Base-by-base conservation (phyloP, 2,797 vertebrate species). In the Lutjanus argentimaculatus region DNA sequence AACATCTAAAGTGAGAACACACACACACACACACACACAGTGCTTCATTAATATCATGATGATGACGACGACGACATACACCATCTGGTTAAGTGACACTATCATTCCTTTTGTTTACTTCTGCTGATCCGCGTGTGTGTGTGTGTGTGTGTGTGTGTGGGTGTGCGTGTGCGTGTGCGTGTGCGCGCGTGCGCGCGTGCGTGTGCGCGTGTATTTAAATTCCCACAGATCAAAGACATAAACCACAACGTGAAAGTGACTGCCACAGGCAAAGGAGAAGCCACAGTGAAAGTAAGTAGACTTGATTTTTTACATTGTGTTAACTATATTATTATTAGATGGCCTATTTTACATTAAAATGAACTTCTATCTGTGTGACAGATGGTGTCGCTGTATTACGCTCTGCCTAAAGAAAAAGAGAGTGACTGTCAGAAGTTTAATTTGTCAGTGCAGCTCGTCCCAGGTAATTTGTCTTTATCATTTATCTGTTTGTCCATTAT, bases 351-450 rank as follows among this genome's bases (percentile, higher is more conserved):
- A 43, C 58, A 14, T 19, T 65, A 46, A 30, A 9, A 52, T 17
- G 9, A 6, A 30, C 8, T 61, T 56, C 15, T 1, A 25, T 56
- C 22, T 15, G 4, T 14, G 14, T 58, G 15, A 58, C 58, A 61
- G 58, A 42, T 61, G 58, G 58, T 61, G 16, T 61, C 58, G 11
- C 9, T n/a, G 36, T 61, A 61, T n/a, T 61, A 61, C 10, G 17
- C 58, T 12, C 58, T 61, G 36, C 58, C 58, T 42, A 42, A n/a
- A 61, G 36, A 42, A 1, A 88, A 73, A 51, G 85, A 88, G 6
- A 92, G 79, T 0, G 88, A 95, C 2, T 98, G 97, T 81, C 85
- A 94, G 71, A 96, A 55, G 0, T 99, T 97, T 4, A 48, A 94
- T 45, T 61, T 99, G 55, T 45, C 1, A 0, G 95, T 97, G 58